phyloP scores from a whole-genome alignment of 2,888 invertebrate genomes.

The Tipula lateralis region DNA sequence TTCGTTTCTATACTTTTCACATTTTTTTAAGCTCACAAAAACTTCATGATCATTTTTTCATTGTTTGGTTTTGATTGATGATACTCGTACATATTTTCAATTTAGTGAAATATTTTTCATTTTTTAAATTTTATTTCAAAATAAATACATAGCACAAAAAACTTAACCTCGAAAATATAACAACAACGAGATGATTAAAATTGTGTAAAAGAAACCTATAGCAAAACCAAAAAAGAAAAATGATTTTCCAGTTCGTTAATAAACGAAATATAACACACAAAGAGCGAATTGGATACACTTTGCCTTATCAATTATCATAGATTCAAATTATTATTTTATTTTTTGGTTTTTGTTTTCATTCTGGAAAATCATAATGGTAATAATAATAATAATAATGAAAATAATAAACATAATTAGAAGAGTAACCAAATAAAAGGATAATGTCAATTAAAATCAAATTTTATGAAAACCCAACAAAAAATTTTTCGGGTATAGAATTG shows the following conservation, averaged over 20 bases:
- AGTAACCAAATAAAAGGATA: neutral
- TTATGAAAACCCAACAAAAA: neutral
- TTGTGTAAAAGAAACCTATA: neutral
- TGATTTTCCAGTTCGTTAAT: slow-evolving; percentile 11
- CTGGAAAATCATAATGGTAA: slow-evolving; percentile 20
- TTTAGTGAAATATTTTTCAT: neutral
- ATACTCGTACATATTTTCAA: neutral
- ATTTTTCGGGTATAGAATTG: neutral
- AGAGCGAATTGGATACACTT: neutral
- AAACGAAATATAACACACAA: neutral
- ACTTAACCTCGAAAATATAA: neutral
- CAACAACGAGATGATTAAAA: neutral
- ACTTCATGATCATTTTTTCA: neutral
- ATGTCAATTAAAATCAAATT: slow-evolving; percentile 24
- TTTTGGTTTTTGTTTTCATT: neutral
- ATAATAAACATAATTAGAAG: slow-evolving; percentile 15
- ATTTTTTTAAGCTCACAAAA: neutral
- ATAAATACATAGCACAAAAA: neutral
- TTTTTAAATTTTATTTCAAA: neutral
- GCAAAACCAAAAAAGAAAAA: neutral
- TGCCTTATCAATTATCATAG: slow-evolving; percentile 19
- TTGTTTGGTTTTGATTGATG: neutral
- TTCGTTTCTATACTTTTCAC: neutral
- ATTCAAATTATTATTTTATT: neutral
- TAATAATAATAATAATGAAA: slow-evolving; percentile 19